phyloP scores from a whole-genome alignment of 2,797 vertebrate genomes.

The Rallus crepitans region DNA sequence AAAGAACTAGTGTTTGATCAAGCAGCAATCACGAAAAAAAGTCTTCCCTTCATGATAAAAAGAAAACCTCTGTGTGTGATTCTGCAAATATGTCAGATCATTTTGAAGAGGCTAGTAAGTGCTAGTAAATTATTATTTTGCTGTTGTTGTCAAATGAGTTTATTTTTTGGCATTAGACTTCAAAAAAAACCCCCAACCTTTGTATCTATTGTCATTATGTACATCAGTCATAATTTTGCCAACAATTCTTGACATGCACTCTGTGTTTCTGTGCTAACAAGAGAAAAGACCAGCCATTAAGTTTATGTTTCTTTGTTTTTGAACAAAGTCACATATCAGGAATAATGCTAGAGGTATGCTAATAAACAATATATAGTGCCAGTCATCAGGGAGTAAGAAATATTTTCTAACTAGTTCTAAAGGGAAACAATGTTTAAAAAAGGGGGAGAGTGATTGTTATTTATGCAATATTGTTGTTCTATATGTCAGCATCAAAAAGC shows the following conservation, averaged over 20 bases:
- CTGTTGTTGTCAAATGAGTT: conserved; percentile 72
- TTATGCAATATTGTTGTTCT: conserved; percentile 76
- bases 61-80: conserved; percentile 51
- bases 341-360: conserved; percentile 80
- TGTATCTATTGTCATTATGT: conserved; percentile 52
- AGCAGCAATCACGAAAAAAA: conserved; percentile 57
- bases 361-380: conserved; percentile 83
- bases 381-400: conserved; percentile 84
- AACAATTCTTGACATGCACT: conserved; percentile 71
- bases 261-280: conserved; percentile 78
- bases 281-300: conserved; percentile 82
- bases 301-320: conserved; percentile 84
- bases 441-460: conserved; percentile 74
- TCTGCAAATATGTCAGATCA: conserved; percentile 68
- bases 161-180: conserved; percentile 70
- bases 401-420: conserved; percentile 88
- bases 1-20: conserved; percentile 67
- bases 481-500: conserved; percentile 78
- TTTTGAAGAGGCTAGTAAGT: conserved; percentile 71
- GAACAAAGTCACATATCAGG: conserved; percentile 82
- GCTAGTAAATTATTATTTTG: conserved; percentile 65
- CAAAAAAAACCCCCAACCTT: not conserved
- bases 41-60: conserved; percentile 67
- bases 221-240: conserved; percentile 81
- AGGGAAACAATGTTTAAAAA: conserved; percentile 79